These are phyloP conservation scores for Tenualosa thibaudeaui DNA, from an alignment of 2,797 vertebrate genomes.

Conservation along the genomic window DNA sequence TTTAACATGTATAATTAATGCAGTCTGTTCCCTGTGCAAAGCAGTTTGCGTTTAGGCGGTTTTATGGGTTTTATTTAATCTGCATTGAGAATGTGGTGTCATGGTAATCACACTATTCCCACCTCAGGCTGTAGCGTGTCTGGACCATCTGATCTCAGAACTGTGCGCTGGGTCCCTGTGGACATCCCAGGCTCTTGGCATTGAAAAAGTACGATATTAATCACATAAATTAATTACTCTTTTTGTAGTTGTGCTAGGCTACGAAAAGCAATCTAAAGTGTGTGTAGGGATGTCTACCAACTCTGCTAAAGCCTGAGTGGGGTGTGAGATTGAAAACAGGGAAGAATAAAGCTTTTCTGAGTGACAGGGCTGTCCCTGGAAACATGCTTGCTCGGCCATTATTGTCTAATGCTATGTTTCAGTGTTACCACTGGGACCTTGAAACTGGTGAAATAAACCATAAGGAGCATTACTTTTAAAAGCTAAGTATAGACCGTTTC, in stretches of 20 bases:
- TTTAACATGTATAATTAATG: constrained; percentile 37
- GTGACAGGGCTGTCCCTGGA: background rate
- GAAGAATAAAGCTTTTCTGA: background rate
- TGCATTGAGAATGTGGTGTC: constrained; percentile 9
- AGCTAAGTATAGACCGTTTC: background rate
- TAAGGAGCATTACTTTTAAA: background rate
- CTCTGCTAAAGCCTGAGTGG: background rate
- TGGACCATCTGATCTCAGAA: background rate
- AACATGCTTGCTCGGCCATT: background rate
- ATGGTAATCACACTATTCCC: constrained; percentile 19
- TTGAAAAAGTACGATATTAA: constrained; percentile 34
- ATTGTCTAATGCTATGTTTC: background rate
- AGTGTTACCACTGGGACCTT: background rate
- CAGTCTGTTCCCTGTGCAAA: background rate
- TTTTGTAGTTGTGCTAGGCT: constrained; percentile 28
- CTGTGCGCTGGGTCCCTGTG: constrained; percentile 12
- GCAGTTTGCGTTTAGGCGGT: background rate
- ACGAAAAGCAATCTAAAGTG: constrained; percentile 16
- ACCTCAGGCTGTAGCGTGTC: constrained; percentile 28
- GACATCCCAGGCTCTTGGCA: constrained; percentile 11
- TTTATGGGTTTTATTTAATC: constrained; percentile 23
- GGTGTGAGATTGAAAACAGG: background rate
- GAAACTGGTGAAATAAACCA: background rate
- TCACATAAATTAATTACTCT: constrained; percentile 36
- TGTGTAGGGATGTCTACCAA: background rate